Evolutionary conservation across 2,113 vertebrate species (phyloP).

Genomic region (Hippoglossus stenolepis): DNA sequence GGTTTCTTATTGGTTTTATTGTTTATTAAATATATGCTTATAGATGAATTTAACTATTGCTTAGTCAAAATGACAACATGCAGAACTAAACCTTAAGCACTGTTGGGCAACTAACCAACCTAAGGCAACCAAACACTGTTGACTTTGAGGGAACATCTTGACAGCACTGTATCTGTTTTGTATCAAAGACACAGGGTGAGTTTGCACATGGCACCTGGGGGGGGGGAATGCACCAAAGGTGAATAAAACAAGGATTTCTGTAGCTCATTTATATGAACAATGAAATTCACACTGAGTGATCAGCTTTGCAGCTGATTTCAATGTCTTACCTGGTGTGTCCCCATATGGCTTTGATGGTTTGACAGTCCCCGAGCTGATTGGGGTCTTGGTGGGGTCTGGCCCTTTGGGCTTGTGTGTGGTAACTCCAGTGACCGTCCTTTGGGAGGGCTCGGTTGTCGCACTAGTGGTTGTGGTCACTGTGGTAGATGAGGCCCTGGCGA

Average conservation of each 20-base stretch:
- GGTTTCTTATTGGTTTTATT: too few species aligned
- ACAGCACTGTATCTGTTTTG: too few species aligned
- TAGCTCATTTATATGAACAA: not conserved
- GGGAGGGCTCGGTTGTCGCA: conserved; percentile 74
- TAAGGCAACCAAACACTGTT: too few species aligned
- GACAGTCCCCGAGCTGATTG: conserved; percentile 75
- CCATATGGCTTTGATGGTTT: conserved; percentile 83
- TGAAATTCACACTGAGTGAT: not conserved
- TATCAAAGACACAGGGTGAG: too few species aligned
- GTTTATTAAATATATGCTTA: too few species aligned
- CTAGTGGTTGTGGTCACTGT: conserved; percentile 75
- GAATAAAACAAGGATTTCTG: not conserved
- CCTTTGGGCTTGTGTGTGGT: conserved; percentile 79
- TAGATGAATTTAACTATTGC: too few species aligned
- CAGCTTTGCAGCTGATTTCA: not conserved
- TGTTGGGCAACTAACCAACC: too few species aligned
- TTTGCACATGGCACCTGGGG: not conserved
- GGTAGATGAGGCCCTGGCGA: conserved; percentile 73
- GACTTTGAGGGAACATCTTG: too few species aligned
- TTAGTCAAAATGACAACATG: too few species aligned
- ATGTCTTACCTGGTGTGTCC: conserved; percentile 82
- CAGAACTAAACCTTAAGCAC: too few species aligned
- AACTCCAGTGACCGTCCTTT: conserved; percentile 79
- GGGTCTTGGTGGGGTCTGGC: conserved; percentile 79
- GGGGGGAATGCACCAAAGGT: not conserved